These are phyloP conservation scores for Poeciliopsis turneri DNA, from an alignment of 2,797 vertebrate species.

Conservation along the genomic window DNA sequence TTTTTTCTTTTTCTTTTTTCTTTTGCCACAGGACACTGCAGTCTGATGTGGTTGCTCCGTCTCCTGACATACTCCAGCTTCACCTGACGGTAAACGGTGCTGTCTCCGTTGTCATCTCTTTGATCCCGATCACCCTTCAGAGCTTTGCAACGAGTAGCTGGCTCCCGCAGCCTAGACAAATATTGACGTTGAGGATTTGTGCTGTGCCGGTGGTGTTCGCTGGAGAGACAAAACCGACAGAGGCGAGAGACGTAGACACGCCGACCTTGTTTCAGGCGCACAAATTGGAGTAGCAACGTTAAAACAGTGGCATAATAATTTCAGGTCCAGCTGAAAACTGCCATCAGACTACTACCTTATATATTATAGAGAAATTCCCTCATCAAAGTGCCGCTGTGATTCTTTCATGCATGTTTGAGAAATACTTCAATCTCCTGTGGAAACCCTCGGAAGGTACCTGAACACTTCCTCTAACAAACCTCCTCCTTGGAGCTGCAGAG, in stretches of 20 bases:
- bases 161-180: slow-evolving; percentile 36
- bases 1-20: not conserved
- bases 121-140: slow-evolving; percentile 37
- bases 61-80: slow-evolving; percentile 13
- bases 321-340: not conserved
- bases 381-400: too few species aligned
- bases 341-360: not conserved
- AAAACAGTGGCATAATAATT: not conserved
- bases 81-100: slow-evolving; percentile 26
- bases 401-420: too few species aligned
- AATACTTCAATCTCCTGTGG: too few species aligned
- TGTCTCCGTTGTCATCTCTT: slow-evolving; percentile 28
- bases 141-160: slow-evolving; percentile 12
- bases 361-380: too few species aligned
- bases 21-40: slow-evolving; percentile 14
- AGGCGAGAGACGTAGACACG: not conserved
- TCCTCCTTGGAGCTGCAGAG: too few species aligned
- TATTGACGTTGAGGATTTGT: slow-evolving; percentile 17
- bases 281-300: not conserved
- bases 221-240: not conserved
- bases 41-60: slow-evolving; percentile 24
- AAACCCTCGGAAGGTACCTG: too few species aligned
- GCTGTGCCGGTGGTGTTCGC: not conserved
- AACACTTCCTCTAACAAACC: too few species aligned
- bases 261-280: not conserved